Conservation (phyloP, 2,113 vertebrate genomes). For the Nothocercus nigrocapillus region DNA sequence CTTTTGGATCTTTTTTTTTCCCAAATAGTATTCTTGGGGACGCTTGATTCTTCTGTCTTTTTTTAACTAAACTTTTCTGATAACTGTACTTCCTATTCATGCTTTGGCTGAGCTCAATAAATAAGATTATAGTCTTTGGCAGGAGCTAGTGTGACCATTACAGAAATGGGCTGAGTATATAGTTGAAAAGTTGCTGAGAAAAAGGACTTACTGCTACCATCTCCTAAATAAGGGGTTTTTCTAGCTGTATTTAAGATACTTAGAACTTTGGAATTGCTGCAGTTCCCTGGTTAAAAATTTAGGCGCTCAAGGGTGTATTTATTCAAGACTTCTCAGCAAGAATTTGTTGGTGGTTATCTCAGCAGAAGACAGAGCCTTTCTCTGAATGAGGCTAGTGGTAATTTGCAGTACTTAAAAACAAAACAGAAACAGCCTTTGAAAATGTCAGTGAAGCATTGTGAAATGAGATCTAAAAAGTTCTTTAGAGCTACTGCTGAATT, state of each 20-base stretch:
- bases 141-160: not conserved
- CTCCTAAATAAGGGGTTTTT: not conserved
- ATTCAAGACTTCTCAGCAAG: not conserved
- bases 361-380: not conserved
- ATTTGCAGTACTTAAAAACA: not conserved
- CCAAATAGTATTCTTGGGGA: not conserved
- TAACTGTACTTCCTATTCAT: not conserved
- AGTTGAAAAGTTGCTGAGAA: not conserved
- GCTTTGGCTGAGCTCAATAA: not conserved
- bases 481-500: not conserved
- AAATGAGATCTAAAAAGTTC: not conserved
- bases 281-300: not conserved
- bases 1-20: not conserved
- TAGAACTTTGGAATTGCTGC: not conserved
- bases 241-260: not conserved
- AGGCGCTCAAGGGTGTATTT: not conserved
- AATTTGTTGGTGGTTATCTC: not conserved
- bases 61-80: not conserved
- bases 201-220: not conserved
- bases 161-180: not conserved
- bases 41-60: not conserved
- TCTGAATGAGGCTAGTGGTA: not conserved
- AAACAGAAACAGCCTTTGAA: not conserved
- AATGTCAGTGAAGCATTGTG: fast-evolving
- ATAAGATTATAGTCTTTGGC: not conserved